phyloP scores from a whole-genome alignment of 2,797 vertebrate species.

The Meriones psammophilus region DNA sequence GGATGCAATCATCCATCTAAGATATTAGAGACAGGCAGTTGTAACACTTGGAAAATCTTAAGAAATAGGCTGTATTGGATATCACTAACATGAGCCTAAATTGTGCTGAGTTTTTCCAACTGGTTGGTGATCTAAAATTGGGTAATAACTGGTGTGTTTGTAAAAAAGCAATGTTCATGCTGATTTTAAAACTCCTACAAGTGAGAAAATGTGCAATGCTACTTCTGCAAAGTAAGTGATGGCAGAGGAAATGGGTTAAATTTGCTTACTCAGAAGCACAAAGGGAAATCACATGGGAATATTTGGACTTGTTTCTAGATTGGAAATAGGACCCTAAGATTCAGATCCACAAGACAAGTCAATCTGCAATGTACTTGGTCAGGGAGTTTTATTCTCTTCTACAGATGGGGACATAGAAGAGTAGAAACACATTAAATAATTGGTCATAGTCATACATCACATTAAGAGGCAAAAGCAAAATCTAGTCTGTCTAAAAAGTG shows the following conservation, averaged over 20 bases:
- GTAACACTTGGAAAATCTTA: conserved; percentile 6
- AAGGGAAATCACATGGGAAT: not conserved
- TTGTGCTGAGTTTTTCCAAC: not conserved
- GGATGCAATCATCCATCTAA: not conserved
- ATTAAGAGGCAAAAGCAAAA: not conserved
- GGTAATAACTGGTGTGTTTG: not conserved
- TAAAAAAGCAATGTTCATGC: not conserved
- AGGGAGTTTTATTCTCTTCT: not conserved
- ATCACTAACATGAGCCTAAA: not conserved
- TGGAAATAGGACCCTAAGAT: not conserved
- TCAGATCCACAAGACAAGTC: not conserved
- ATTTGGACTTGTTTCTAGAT: not conserved
- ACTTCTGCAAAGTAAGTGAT: not conserved
- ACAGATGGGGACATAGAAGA: not conserved
- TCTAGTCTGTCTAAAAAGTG: conserved; percentile 1
- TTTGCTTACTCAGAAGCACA: conserved; percentile 2
- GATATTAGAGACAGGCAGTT: not conserved
- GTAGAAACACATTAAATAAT: conserved; percentile 4
- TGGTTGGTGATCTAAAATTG: conserved; percentile 17
- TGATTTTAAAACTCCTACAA: not conserved
- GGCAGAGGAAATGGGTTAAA: not conserved
- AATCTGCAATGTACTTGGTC: not conserved
- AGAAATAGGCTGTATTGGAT: not conserved
- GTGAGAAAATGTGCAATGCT: not conserved
- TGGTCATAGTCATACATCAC: not conserved